Base-by-base conservation (phyloP, 2,113 vertebrate genomes). In the Pontoporia blainvillei region DNA sequence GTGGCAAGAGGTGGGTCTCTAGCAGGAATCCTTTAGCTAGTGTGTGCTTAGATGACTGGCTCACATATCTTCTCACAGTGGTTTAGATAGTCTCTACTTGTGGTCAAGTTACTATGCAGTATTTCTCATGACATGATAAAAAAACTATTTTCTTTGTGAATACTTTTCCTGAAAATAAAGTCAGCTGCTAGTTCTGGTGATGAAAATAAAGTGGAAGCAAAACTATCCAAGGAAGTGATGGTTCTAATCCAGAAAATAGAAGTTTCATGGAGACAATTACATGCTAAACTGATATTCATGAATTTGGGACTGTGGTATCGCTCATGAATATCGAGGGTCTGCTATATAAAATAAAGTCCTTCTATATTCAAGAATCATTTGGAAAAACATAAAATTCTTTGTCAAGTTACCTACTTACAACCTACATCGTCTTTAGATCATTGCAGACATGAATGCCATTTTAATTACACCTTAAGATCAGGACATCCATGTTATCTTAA, bases 81-180 rank as follows among this genome's bases (percentile, higher is more conserved):
- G 91, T 96, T 97, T 95, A 92, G 85, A 87, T 90, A 93, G 25
- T 95, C 86, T 92, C 52, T 87, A 79, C 59, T 94, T 95, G 79
- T 95, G 96, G 86, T 96, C 79, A 90, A 86, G 49, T 94, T 91
- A 75, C 64, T 91, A 54, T 59, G 62, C 18, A 91, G 41, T 79
- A 90, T 94, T 97, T 97, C 82, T 94, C 83, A 49, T 72, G 69
- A 97, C 84, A 67, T 84, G 52, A 93, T 96, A 89, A 57, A 84
- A 76, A 76, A 18, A 46, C 36, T 69, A 54, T 83, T 89, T 94
- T 91, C 34, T 79, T 96, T 83, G 49, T 71, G 59, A 94, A 49
- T 92, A 76, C 52, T 94, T 88, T 86, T 59, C 44, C 66, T 92
- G 49, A 34, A 97, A 90, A 91, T 62, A 82, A 85, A 88, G 66